These are phyloP conservation scores for Elgonia sp. DNA, from an alignment of 2,888 invertebrate species.

Conservation along the genomic window DNA sequence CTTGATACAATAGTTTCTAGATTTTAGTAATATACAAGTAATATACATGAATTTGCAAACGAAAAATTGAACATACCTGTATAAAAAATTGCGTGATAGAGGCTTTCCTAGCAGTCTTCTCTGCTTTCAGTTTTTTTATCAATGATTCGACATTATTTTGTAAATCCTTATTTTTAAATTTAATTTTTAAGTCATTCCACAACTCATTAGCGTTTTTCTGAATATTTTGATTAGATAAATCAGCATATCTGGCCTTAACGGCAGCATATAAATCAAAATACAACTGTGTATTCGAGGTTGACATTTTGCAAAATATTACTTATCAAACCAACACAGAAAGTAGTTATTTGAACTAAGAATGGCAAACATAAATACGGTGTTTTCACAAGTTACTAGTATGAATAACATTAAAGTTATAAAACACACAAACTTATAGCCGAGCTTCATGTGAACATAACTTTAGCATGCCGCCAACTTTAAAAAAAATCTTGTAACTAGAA, in stretches of 20 bases:
- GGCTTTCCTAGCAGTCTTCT: neutral
- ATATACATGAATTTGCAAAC: too few relatives aligned
- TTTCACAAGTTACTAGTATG: neutral
- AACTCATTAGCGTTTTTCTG: slow-evolving; percentile 9
- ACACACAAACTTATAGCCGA: neutral
- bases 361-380: neutral
- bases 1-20: too few relatives aligned
- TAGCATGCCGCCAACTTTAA: neutral
- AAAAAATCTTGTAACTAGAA: neutral
- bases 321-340: neutral
- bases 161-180: slow-evolving; percentile 1
- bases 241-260: slow-evolving; percentile 7
- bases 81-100: neutral
- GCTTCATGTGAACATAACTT: neutral
- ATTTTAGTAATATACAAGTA: too few relatives aligned
- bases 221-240: neutral
- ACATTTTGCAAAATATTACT: neutral
- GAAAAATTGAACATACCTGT: neutral
- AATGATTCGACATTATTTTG: neutral
- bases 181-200: neutral
- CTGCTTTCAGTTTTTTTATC: neutral
- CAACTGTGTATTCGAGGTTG: neutral
- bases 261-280: neutral
- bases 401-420: neutral
- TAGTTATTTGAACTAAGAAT: neutral